phyloP scores from a whole-genome alignment of 2,888 invertebrate genomes.

The Epinotia bilunana region DNA sequence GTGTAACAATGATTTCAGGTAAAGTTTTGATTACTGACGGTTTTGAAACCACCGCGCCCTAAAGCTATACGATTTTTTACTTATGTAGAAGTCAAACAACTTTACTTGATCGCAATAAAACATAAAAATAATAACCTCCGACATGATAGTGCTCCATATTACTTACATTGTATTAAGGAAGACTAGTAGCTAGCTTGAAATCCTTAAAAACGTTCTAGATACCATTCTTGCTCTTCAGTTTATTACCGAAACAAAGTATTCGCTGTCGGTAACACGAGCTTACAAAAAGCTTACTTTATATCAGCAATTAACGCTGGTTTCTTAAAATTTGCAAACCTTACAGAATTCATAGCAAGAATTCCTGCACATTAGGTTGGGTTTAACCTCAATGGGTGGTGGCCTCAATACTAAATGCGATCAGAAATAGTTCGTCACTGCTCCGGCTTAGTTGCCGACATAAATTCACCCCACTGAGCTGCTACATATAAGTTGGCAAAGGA shows the following conservation, averaged over 20 bases:
- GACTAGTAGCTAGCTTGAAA: too few species aligned
- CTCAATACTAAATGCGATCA: constrained; percentile 26
- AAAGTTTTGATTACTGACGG: too few species aligned
- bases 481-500: not conserved
- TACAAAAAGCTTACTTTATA: not conserved
- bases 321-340: too few species aligned
- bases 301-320: not conserved
- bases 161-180: not conserved
- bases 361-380: not conserved
- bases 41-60: too few species aligned
- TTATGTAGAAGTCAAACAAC: too few species aligned
- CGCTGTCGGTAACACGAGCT: not conserved
- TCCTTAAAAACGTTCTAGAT: not conserved
- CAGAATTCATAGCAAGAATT: not conserved
- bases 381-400: constrained; percentile 9
- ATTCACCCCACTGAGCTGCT: constrained; percentile 12
- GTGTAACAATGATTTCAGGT: too few species aligned
- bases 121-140: too few species aligned
- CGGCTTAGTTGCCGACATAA: constrained; percentile 20
- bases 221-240: not conserved
- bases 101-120: too few species aligned
- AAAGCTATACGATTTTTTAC: too few species aligned
- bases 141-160: too few species aligned
- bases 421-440: constrained; percentile 25
- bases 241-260: not conserved